phyloP scores from a whole-genome alignment of 2,888 invertebrate genomes.

The Petrolisthes cinctipes region DNA sequence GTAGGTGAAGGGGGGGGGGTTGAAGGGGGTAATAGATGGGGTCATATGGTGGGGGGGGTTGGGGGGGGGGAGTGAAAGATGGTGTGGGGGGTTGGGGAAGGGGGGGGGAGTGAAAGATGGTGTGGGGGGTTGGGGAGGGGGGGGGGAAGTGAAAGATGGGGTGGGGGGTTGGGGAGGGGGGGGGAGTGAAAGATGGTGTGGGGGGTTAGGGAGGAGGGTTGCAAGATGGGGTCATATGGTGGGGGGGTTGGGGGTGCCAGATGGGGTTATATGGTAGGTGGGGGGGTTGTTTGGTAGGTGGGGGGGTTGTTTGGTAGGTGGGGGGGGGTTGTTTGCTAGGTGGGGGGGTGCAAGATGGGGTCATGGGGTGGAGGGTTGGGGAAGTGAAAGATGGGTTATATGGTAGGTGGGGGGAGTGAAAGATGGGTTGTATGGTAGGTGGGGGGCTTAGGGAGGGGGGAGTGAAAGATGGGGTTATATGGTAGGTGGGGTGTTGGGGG shows the following conservation, averaged over 20 bases:
- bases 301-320: not conserved
- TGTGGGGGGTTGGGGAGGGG: not conserved
- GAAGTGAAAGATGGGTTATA: too few relatives aligned
- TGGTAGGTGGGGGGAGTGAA: not conserved
- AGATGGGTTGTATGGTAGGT: not conserved
- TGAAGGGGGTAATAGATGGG: not conserved
- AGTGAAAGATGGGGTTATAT: too few relatives aligned
- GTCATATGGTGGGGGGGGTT: not conserved
- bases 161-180: not conserved
- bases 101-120: not conserved
- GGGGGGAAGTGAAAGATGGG: not conserved
- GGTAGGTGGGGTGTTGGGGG: too few relatives aligned
- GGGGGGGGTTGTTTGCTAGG: not conserved
- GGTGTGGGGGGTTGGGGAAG: not conserved
- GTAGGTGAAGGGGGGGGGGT: not conserved
- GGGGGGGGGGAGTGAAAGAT: not conserved
- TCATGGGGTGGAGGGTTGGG: not conserved
- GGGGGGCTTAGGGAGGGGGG: not conserved
- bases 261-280: not conserved
- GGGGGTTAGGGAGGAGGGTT: not conserved
- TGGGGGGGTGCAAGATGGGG: not conserved
- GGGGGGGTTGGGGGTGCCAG: not conserved
- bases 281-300: not conserved
- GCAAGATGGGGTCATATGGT: not conserved
- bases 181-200: not conserved